Evolutionary conservation across 2,888 invertebrate species (phyloP).

Genomic region (Muscina levida): DNA sequence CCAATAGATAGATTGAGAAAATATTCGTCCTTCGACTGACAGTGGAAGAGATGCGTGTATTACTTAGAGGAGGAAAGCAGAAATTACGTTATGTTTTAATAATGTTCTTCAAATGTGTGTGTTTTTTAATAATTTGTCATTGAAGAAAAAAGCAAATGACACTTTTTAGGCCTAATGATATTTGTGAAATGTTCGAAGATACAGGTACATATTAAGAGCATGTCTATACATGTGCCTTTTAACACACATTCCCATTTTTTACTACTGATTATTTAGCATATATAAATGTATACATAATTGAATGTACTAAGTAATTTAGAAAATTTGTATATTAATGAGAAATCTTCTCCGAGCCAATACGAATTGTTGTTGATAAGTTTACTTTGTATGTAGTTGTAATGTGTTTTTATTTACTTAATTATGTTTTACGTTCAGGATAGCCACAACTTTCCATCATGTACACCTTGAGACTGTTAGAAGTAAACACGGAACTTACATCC

Average conservation of each 20-base stretch:
- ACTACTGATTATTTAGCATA: too few species aligned
- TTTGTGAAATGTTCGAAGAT: not conserved
- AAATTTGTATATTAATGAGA: conserved; percentile 36
- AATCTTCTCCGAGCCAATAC: conserved; percentile 67
- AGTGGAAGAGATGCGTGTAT: not conserved
- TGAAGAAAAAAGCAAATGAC: conserved; percentile 7
- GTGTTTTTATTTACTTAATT: conserved; percentile 44
- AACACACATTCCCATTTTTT: not conserved
- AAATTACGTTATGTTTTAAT: conserved; percentile 68
- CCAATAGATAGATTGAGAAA: conserved; percentile 23
- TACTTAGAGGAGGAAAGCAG: conserved; percentile 18
- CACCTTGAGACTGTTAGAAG: conserved; percentile 2
- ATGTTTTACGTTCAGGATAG: conserved; percentile 6
- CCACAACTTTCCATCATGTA: not conserved
- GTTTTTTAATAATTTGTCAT: conserved; percentile 5
- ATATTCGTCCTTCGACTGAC: too few species aligned
- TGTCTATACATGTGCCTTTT: too few species aligned
- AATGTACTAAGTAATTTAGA: conserved; percentile 21
- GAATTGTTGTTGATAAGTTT: conserved; percentile 31
- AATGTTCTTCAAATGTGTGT: conserved; percentile 60
- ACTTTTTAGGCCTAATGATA: conserved; percentile 37
- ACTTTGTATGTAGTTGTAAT: conserved; percentile 25
- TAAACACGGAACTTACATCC: not conserved
- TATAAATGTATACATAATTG: not conserved
- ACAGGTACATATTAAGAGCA: not conserved